These are phyloP conservation scores for Botia kubotai DNA, from an alignment of 2,797 vertebrate genomes.

Conservation along the genomic window DNA sequence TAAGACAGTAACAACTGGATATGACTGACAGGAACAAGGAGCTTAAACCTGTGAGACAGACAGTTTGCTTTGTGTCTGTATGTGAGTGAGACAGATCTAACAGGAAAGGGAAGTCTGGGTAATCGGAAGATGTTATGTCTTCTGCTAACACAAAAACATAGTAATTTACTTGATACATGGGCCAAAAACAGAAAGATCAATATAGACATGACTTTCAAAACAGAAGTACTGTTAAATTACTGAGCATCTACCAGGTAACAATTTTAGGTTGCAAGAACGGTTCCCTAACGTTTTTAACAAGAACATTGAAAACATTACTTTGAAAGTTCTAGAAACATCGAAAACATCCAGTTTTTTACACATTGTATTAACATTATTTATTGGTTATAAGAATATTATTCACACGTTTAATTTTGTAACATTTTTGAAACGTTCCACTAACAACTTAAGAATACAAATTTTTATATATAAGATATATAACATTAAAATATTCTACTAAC, in stretches of 20 bases:
- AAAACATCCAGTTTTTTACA: no score
- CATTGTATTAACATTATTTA: no score
- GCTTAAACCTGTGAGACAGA: slow-evolving; percentile 17
- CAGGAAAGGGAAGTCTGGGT: not conserved
- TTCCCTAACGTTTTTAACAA: no score
- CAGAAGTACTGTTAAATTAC: slow-evolving; percentile 11
- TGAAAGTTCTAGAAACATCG: no score
- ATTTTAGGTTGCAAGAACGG: no score
- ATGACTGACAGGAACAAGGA: slow-evolving; percentile 6
- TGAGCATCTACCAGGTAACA: not conserved
- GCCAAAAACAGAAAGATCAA: slow-evolving; percentile 8
- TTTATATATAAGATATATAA: no score
- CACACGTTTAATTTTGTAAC: no score
- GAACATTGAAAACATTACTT: no score
- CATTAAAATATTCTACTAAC: no score
- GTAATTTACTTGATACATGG: not conserved
- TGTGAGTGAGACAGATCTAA: not conserved
- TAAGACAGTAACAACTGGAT: slow-evolving; percentile 47
- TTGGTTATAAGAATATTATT: no score
- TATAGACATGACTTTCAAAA: not conserved
- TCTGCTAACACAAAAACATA: not conserved
- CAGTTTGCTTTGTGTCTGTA: slow-evolving; percentile 1
- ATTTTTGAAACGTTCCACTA: no score
- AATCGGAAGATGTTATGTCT: not conserved
- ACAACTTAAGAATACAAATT: no score